Base-by-base conservation (phyloP, 2,797 vertebrate genomes). In the Neosalanx taihuensis region DNA sequence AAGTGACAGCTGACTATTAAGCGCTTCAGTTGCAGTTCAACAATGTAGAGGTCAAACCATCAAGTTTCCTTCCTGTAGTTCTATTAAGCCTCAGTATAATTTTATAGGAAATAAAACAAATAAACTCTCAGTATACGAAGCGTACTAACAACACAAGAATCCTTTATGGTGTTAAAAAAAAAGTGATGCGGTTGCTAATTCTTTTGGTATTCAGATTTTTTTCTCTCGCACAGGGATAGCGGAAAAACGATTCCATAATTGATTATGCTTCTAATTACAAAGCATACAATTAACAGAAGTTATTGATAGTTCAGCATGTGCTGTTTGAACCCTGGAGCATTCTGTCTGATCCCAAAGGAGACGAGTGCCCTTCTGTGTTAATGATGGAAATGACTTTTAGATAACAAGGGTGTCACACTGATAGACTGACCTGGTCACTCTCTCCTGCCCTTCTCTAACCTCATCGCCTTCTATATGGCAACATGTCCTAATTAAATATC, bases 1-100 rank as follows among this genome's bases (percentile, higher is more conserved):
- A 95, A 93, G 93, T 93, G 94, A 95, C 94, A 94, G 94, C 91
- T 95, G 94, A 95, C 90, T 94, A 94, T 95, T 95, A 95, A 92
- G 92, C 93, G 92, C 93, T 94, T 95, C 89, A 90, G 92, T 95
- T 89, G 88, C 93, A 94, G 90, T 91, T 94, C 92, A 92, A 92
- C 89, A 86, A 92, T 85, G 89, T 80, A 87, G 89, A 93, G 93
- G 92, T 93, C 89, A 90, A 87, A 89, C 74, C 80, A 88, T 89
- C 87, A 87, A 79, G 81, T 90, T 90, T 86, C 69, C 75, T 20
- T 85, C 79, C 79, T 79, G 71, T 79, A 75, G 73, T 72, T 79
- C 72, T 73, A 46, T 67, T 77, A 76, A 89, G 79, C 77, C 64
- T 17, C 74, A 76, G 67, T 71, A 64, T 79, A 76, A 77, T 77